Percentiles rank a stretch among this genome's conserved stretches.
Conservation (phyloP, 2,888 invertebrate genomes). For the Allophyes oxyacanthae region DNA sequence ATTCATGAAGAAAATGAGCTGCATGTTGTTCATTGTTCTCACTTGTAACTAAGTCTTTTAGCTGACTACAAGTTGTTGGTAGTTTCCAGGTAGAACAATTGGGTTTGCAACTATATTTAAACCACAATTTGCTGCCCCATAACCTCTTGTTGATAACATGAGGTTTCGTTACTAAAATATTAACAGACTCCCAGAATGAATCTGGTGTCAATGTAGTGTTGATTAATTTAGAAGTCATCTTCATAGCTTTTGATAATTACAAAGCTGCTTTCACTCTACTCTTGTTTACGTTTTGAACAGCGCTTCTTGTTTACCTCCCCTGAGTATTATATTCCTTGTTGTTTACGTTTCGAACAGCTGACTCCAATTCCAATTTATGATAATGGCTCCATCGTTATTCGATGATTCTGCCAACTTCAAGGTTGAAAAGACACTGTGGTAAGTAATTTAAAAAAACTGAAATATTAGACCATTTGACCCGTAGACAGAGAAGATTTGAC, state of each 20-base stretch:
- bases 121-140: constrained; percentile 85
- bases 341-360: no score
- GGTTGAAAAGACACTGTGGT: no score
- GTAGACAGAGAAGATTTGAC: no score
- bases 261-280: neutral
- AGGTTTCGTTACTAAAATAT: constrained; percentile 91
- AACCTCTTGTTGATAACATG: constrained; percentile 93
- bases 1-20: constrained; percentile 41
- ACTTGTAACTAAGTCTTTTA: constrained; percentile 43
- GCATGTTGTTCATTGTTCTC: constrained; percentile 52
- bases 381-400: no score
- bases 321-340: no score
- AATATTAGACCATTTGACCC: no score
- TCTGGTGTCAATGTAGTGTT: constrained; percentile 35
- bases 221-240: constrained; percentile 22
- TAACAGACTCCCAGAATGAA: constrained; percentile 91
- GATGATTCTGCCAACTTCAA: no score
- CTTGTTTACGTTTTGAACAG: neutral
- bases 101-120: constrained; percentile 52
- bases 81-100: constrained; percentile 40
- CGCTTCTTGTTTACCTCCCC: no score
- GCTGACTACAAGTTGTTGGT: constrained; percentile 45
- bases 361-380: no score
- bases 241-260: constrained; percentile 18
- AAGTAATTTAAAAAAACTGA: no score